Conservation (phyloP, 2,888 invertebrate species). For the Acleris sparsana region DNA sequence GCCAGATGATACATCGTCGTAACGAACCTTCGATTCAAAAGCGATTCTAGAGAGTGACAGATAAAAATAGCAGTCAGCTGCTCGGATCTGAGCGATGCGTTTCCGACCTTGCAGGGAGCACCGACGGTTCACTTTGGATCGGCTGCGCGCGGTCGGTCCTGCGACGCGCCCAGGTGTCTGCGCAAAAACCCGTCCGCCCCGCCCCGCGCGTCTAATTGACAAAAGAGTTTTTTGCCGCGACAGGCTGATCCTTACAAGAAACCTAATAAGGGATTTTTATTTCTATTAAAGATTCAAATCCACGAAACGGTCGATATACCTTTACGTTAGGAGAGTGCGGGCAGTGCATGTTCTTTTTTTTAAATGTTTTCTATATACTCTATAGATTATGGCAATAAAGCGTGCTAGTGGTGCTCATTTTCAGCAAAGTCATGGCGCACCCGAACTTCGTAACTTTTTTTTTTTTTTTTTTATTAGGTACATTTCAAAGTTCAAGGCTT, state of each 20-base stretch:
- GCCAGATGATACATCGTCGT: neutral
- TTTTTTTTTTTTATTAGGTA: too few relatives aligned
- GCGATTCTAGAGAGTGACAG: conserved; percentile 28
- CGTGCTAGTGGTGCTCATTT: too few relatives aligned
- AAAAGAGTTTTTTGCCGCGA: conserved; percentile 24
- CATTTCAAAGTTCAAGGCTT: too few relatives aligned
- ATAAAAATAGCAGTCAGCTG: conserved; percentile 29
- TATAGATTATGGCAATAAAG: too few relatives aligned
- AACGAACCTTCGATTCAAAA: conserved; percentile 17
- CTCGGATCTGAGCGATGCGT: neutral
- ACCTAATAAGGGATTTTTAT: conserved; percentile 5
- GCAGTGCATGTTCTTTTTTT: too few relatives aligned
- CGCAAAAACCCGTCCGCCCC: conserved; percentile 34
- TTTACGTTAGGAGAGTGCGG: too few relatives aligned
- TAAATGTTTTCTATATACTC: too few relatives aligned
- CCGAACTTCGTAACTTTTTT: too few relatives aligned
- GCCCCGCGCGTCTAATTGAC: conserved; percentile 24
- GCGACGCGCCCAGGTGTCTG: conserved; percentile 24
- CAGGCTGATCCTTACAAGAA: conserved; percentile 7
- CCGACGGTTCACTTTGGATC: neutral
- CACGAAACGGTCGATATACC: neutral
- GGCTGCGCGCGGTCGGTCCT: neutral
- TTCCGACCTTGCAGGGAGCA: neutral
- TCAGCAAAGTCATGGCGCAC: too few relatives aligned
- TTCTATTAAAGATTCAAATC: conserved; percentile 1